Percentiles rank a stretch among this genome's conserved stretches.
Evolutionary conservation across 2,888 invertebrate species (phyloP).

Genomic region (Anagyrus pseudococci): DNA sequence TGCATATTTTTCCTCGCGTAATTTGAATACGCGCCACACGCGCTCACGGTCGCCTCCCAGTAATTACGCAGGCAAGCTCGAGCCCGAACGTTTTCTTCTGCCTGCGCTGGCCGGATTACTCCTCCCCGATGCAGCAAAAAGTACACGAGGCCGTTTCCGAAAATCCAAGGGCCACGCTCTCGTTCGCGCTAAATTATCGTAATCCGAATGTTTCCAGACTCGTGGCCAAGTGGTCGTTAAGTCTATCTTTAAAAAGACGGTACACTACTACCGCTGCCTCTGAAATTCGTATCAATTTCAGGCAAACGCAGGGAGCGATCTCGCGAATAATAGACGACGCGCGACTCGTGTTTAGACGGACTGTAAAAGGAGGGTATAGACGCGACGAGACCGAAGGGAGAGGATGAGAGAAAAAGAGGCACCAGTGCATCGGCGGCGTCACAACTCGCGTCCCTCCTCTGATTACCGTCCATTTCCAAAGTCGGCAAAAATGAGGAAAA

Average conservation of each 20-base stretch:
- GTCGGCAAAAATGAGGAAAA: slow-evolving; percentile 11
- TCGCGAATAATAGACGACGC: slow-evolving; percentile 29
- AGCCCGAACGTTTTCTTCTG: no score
- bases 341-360: slow-evolving; percentile 14
- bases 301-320: neutral
- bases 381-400: neutral
- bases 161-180: no score
- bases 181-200: slow-evolving; percentile 32
- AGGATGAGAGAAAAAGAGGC: slow-evolving; percentile 2
- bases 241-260: slow-evolving; percentile 3
- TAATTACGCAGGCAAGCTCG: no score
- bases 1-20: no score
- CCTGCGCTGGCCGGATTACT: no score
- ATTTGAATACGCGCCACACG: no score
- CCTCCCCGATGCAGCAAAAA: no score
- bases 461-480: slow-evolving; percentile 49
- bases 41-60: no score
- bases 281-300: slow-evolving; percentile 38
- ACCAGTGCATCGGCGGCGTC: neutral
- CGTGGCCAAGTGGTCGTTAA: slow-evolving; percentile 28
- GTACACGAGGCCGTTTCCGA: no score
- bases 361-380: neutral
- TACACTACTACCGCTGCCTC: neutral
- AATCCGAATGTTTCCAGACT: slow-evolving; percentile 19
- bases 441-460: slow-evolving; percentile 10